phyloP scores from a whole-genome alignment of 35 echinoderm and acorn worm species.

The Lytechinus pictus region DNA sequence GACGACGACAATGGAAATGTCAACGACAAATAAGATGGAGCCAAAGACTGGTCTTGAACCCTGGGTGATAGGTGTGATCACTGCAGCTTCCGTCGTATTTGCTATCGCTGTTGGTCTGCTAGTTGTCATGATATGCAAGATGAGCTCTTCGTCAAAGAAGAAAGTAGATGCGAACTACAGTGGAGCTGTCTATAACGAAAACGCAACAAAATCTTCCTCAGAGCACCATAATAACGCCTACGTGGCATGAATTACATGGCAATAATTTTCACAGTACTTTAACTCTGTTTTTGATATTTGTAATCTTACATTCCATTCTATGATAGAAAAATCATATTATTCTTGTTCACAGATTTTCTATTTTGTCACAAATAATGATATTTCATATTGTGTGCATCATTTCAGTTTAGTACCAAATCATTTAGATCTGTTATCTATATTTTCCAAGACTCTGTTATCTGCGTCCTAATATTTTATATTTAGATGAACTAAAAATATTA shows the following conservation, averaged over 20 bases:
- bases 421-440: too few species aligned
- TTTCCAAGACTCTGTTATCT: too few species aligned
- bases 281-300: background rate
- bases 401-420: too few species aligned
- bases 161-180: constrained; percentile 16
- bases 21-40: background rate
- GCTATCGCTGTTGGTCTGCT: background rate
- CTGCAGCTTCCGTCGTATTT: constrained; percentile 14
- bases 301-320: background rate
- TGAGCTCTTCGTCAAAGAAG: constrained; percentile 35
- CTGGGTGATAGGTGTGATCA: constrained; percentile 29
- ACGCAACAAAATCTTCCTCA: background rate
- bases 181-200: background rate
- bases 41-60: background rate
- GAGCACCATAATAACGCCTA: constrained; percentile 33
- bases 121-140: constrained; percentile 34
- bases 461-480: too few species aligned
- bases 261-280: background rate
- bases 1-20: background rate
- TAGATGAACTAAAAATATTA: too few species aligned
- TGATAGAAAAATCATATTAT: background rate
- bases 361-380: too few species aligned
- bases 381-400: too few species aligned
- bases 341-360: too few species aligned
- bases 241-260: background rate